Evolutionary conservation across 2,113 vertebrate species (phyloP).

Genomic region (Menura novaehollandiae): DNA sequence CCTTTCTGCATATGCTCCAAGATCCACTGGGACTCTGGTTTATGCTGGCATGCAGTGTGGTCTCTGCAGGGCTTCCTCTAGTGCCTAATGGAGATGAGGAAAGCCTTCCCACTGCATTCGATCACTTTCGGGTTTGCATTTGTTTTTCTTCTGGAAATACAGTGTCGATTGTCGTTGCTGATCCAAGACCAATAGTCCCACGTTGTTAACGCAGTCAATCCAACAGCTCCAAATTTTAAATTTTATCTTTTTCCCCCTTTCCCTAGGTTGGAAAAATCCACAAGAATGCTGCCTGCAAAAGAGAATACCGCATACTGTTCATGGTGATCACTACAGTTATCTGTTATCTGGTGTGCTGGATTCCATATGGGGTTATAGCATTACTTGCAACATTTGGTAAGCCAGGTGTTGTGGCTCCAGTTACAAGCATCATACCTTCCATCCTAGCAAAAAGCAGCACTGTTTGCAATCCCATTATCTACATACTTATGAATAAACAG

Average conservation of each 20-base stretch:
- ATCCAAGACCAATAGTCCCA: background rate
- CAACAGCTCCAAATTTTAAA: background rate
- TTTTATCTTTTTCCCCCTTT: background rate
- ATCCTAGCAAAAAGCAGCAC: conserved; percentile 87
- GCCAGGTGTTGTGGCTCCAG: conserved; percentile 74
- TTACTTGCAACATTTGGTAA: conserved; percentile 82
- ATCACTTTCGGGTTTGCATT: background rate
- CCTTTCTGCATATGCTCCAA: background rate
- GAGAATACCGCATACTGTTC: conserved; percentile 81
- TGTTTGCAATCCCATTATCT: conserved; percentile 84
- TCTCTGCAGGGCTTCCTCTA: background rate
- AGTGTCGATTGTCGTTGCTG: background rate
- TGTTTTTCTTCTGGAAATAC: background rate
- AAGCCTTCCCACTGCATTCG: background rate
- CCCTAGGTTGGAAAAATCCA: conserved; percentile 79
- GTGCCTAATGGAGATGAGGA: background rate
- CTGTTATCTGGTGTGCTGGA: conserved; percentile 82
- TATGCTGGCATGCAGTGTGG: background rate
- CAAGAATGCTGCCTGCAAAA: conserved; percentile 74
- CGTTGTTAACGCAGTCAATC: background rate
- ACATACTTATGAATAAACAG: conserved; percentile 86
- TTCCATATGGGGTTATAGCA: conserved; percentile 81
- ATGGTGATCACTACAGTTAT: conserved; percentile 81
- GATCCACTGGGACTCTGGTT: background rate
- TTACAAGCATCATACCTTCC: conserved; percentile 78